These are phyloP conservation scores for Anastrepha ludens DNA, from an alignment of 1,140 invertebrate species.

Conservation along the genomic window DNA sequence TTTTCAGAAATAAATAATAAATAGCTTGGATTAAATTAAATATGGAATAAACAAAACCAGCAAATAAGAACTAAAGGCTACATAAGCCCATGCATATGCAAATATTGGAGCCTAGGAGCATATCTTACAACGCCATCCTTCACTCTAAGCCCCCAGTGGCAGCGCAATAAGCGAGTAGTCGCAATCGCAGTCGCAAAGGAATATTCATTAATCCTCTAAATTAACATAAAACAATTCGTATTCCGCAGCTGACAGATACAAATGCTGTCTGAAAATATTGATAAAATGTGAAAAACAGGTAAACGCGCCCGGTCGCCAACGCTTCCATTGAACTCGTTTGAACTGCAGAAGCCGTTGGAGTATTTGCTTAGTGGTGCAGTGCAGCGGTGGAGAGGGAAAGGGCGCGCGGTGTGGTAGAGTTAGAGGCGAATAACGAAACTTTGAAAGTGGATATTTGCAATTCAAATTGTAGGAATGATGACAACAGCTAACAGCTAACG, in stretches of 20 bases:
- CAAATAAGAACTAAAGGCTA: no score
- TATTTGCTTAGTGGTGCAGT: neutral
- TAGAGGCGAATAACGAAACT: neutral
- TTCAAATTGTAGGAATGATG: constrained; percentile 35
- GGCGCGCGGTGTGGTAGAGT: neutral
- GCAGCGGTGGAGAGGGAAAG: neutral
- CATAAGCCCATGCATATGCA: no score
- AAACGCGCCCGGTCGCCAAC: neutral
- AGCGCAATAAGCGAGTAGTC: neutral
- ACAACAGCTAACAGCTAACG: constrained; percentile 38
- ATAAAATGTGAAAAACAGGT: neutral
- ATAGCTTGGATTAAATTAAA: no score
- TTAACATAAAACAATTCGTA: constrained; percentile 23
- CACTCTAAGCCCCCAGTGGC: neutral
- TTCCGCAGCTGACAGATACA: neutral
- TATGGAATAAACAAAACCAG: no score
- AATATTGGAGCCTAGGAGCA: no score
- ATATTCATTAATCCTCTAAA: constrained; percentile 17
- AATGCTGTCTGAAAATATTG: neutral
- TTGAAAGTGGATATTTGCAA: constrained; percentile 13
- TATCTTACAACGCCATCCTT: neutral
- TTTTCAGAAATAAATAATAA: no score
- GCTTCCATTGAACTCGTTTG: constrained; percentile 10
- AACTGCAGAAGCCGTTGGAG: neutral
- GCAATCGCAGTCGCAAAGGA: neutral